Conservation (phyloP, 2,888 invertebrate genomes). For the Eupelmus urozonus region DNA sequence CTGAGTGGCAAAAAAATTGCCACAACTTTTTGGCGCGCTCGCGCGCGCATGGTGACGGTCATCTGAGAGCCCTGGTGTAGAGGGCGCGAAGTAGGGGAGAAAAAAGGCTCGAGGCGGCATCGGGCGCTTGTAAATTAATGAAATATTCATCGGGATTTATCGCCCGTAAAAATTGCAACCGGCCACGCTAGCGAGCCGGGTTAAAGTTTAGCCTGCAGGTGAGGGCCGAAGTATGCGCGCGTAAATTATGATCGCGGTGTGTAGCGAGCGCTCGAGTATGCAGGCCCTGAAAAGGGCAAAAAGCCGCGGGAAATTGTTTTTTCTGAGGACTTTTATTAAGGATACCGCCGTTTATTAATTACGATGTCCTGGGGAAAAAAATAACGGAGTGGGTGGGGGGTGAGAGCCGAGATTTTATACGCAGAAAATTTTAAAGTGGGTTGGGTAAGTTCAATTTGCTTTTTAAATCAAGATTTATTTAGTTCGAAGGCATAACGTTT, state of each 20-base stretch:
- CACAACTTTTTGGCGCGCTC: constrained; percentile 43
- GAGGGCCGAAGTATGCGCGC: constrained; percentile 27
- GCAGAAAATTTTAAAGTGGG: too few species aligned
- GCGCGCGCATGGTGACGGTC: too few species aligned
- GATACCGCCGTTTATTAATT: constrained; percentile 33
- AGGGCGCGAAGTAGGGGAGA: neutral
- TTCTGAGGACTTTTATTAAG: constrained; percentile 31
- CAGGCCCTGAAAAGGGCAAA: neutral
- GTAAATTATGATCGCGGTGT: constrained; percentile 50
- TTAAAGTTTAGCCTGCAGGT: constrained; percentile 46
- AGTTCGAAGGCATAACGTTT: too few species aligned
- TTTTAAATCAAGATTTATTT: too few species aligned
- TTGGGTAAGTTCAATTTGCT: too few species aligned
- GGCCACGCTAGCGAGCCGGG: too few species aligned
- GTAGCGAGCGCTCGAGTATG: neutral
- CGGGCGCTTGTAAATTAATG: constrained; percentile 51
- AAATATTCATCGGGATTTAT: constrained; percentile 58
- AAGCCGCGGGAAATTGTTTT: constrained; percentile 40
- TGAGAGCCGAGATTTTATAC: too few species aligned
- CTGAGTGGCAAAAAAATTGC: constrained; percentile 12
- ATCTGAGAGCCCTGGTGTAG: constrained; percentile 12
- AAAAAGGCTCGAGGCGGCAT: neutral
- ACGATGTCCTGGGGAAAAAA: constrained; percentile 9
- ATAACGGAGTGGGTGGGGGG: too few species aligned
- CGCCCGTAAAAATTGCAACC: constrained; percentile 53